Evolutionary conservation across 2,888 invertebrate species (phyloP).

Genomic region (Tenthredo scrophulariae): DNA sequence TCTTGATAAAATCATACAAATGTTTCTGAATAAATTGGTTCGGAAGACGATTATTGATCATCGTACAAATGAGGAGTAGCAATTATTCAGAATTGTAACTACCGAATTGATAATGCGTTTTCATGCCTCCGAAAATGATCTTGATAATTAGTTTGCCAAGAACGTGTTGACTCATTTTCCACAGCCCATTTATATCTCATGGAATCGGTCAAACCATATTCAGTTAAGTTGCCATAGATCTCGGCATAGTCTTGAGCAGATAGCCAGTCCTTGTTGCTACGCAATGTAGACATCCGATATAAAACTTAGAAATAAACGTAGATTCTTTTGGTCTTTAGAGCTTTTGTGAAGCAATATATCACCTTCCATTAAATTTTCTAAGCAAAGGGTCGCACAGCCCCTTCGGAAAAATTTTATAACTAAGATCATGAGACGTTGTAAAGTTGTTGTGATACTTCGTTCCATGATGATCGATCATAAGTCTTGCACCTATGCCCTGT

Average conservation of each 20-base stretch:
- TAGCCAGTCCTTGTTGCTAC: conserved; percentile 61
- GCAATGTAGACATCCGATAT: not conserved
- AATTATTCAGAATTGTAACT: not conserved
- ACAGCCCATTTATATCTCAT: conserved; percentile 23
- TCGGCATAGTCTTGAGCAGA: conserved; percentile 62
- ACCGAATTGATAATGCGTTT: not conserved
- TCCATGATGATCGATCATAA: conserved; percentile 78
- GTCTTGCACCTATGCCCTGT: conserved; percentile 77
- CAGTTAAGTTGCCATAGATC: conserved; percentile 63
- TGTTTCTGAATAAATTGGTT: too few species aligned
- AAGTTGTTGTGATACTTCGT: conserved; percentile 79
- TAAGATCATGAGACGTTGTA: conserved; percentile 80
- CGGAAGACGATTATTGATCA: not conserved
- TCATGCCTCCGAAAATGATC: conserved; percentile 47
- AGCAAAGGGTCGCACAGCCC: conserved; percentile 78
- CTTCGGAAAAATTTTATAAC: conserved; percentile 80
- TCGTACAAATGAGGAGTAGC: not conserved
- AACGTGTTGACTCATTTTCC: conserved; percentile 37
- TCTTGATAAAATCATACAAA: not conserved
- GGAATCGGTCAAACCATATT: conserved; percentile 61
- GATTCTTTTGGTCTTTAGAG: not conserved
- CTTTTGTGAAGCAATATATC: conserved; percentile 53
- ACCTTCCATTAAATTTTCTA: conserved; percentile 77
- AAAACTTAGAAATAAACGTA: not conserved
- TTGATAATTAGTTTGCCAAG: conserved; percentile 51